Base-by-base conservation (phyloP, 2,113 vertebrate genomes). In the Tragulus kanchil region DNA sequence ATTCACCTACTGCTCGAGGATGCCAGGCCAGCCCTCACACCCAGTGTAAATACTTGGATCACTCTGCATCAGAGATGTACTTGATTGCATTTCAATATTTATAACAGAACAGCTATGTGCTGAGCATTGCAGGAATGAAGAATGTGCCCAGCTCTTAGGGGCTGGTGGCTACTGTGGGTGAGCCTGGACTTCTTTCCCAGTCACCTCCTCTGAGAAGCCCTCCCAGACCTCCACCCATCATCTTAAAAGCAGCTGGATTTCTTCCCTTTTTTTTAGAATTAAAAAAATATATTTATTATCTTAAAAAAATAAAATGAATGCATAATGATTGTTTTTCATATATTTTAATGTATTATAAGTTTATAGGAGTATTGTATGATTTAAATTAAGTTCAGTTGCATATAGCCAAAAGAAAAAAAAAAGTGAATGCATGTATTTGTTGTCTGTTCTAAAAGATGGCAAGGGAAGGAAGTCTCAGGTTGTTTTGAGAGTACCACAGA, bases 71-170 rank as follows among this genome's bases (percentile, higher is more conserved):
- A 62, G 12, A 61, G 69, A 23, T 2, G 2, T 3, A 16, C 42
- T n/a, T 1, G 19, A n/a, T 16, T 12, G 42, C 87, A 25, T 26
- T 25, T 62, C 58, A 50, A 11, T 31, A 6, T 21, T 48, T 9
- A 25, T 8, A 8, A 50, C 45, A 1, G 7, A 16, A 48, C 36
- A 13, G 6, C 45, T 8, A 14, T 10, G 52, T 10, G 42, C 45
- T 21, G 9, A 42, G 59, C 4, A 2, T 3, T 0, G 0, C 4
- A 52, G 73, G 45, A 23, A 16, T 1, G 15, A 69, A n/a, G 50
- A 9, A 0, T 7, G 8, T 0, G 7, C 11, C 10, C 42, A 7
- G 83, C 83, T 26, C 28, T 36, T 23, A 12, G 59, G 36, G 54
- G 19, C 73, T 14, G 45, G 4, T 14, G 31, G 77, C 17, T 11